Evolutionary conservation across 2,888 invertebrate genomes (phyloP).

Genomic region (Scaeva pyrastri): DNA sequence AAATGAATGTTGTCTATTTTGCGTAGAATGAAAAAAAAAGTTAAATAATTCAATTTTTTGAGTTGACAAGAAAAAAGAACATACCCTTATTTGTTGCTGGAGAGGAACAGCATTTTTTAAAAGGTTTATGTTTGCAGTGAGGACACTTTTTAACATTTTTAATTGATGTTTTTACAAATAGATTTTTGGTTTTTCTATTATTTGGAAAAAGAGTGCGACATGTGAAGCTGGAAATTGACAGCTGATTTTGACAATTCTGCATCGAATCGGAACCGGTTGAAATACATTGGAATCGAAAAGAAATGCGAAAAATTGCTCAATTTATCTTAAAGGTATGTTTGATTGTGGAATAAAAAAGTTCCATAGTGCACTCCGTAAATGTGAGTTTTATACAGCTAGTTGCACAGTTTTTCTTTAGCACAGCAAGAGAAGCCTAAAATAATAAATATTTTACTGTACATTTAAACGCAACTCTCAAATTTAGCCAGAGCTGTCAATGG

Average conservation of each 20-base stretch:
- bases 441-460: no score
- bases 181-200: not conserved
- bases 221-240: conserved; percentile 37
- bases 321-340: not conserved
- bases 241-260: conserved; percentile 66
- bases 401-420: no score
- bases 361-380: no score
- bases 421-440: no score
- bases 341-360: no score
- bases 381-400: no score
- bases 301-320: not conserved
- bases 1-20: conserved; percentile 89
- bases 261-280: conserved; percentile 42
- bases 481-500: no score
- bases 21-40: not conserved
- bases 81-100: conserved; percentile 82
- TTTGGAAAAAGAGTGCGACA: conserved; percentile 12
- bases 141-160: conserved; percentile 80
- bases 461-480: no score
- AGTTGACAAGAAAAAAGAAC: not conserved
- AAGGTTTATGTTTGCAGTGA: conserved; percentile 78
- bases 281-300: not conserved
- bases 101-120: conserved; percentile 78
- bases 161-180: conserved; percentile 39
- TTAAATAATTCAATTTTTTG: no score